phyloP scores from a whole-genome alignment of 2,888 invertebrate genomes.

The Archaeoteleia sp. region DNA sequence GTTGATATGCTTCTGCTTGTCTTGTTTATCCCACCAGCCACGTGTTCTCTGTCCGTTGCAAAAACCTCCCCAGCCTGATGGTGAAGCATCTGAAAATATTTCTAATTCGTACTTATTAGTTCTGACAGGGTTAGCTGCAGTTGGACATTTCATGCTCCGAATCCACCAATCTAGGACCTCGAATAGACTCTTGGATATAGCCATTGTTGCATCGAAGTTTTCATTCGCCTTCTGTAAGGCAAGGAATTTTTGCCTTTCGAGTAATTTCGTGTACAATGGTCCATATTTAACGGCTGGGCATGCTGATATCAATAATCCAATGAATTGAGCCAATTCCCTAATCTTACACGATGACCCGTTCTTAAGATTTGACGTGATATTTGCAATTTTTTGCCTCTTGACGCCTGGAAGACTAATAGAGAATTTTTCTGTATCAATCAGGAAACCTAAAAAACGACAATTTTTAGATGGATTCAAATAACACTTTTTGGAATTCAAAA shows the following conservation, averaged over 20 bases:
- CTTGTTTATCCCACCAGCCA: conserved; percentile 9
- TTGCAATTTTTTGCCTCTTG: too few relatives aligned
- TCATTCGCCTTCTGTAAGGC: neutral
- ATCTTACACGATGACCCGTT: too few relatives aligned
- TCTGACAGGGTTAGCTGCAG: too few relatives aligned
- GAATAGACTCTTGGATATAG: too few relatives aligned
- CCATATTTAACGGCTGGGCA: conserved; percentile 37
- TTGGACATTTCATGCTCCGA: too few relatives aligned
- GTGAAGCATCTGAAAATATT: conserved; percentile 10
- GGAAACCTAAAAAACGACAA: too few relatives aligned
- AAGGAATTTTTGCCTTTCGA: neutral
- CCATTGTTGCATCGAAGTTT: neutral
- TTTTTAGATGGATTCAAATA: too few relatives aligned
- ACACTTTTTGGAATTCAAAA: too few relatives aligned
- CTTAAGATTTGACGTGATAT: too few relatives aligned
- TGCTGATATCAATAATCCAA: conserved; percentile 21
- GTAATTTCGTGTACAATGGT: neutral
- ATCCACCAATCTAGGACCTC: too few relatives aligned
- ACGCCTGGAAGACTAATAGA: too few relatives aligned
- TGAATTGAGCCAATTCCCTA: conserved; percentile 22
- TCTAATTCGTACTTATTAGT: neutral
- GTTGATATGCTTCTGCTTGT: conserved; percentile 39
- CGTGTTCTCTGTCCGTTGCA: neutral
- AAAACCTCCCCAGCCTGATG: neutral
- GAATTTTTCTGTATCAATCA: conserved; percentile 2